Evolutionary conservation across 2,888 invertebrate genomes (phyloP), one percentile per base, ranked within the genome.

Genomic region (Amblyjoppa proteus): DNA sequence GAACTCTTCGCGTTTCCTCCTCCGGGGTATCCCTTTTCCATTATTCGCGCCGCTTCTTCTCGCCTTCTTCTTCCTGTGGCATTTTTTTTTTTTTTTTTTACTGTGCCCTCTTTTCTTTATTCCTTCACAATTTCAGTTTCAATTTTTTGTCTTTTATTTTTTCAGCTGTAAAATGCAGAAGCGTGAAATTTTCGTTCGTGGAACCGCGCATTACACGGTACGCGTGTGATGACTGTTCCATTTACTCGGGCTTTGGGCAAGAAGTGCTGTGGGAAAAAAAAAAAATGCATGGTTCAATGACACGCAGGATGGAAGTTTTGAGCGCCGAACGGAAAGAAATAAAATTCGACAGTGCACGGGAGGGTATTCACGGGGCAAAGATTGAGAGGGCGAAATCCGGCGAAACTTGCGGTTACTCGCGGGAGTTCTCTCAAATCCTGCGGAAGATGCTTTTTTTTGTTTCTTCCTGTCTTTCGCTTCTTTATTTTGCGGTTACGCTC

Each of bases 401-500:
- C 68, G 68, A 73, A 73, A 76, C 76, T 66, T 51, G 53, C 71
- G 53, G 58, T 80, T 77, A 76, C 82, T 85, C 85, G 80, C 85
- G 80, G 83, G 85, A 83, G 83, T 83, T 76, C 70, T 25, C 73
- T 45, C 70, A 7, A 51, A 77, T 66, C 79, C 75, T 70, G 69
- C 53, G 76, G 68, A 83, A 83, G 68, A 34, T 49, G 6, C 9
- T 51, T 28, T 13, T 58, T 70, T 76, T 82, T 76, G 45, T 51
- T 51, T 61, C 1, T 45, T 5, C 38, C 38, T 34, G 64, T 20
- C 28, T 53, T 41, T 68, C 78, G 56, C 51, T 83, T 49, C 68
- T 73, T 64, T 81, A 51, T 77, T 64, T 74, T 77, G 80, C 85
- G 85, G 85, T 83, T 83, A 82, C 84, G 81, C 80, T 83, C 86